Percentiles rank a stretch among this genome's conserved stretches.
Conservation (phyloP, 2,888 invertebrate genomes). For the Andrena flavipes region DNA sequence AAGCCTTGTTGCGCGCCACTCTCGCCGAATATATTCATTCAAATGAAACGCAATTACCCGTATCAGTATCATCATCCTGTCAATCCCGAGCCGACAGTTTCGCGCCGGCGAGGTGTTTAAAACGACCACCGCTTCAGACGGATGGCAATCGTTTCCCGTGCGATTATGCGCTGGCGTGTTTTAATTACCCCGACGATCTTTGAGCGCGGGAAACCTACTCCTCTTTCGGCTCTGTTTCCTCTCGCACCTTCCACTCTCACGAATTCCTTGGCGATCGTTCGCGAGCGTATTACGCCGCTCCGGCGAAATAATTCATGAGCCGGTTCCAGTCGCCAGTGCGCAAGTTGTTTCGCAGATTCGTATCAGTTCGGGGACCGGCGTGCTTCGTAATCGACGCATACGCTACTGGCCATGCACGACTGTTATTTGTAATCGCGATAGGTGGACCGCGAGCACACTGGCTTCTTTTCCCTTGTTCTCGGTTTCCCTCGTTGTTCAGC, state of each 20-base stretch:
- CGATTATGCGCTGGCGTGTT: conserved; percentile 17
- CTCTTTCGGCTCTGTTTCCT: neutral
- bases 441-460: neutral
- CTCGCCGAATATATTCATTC: conserved; percentile 25
- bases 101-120: neutral
- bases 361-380: conserved; percentile 9
- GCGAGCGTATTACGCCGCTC: neutral
- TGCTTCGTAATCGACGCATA: conserved; percentile 17
- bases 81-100: conserved; percentile 8
- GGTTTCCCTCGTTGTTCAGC: neutral
- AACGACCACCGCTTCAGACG: neutral
- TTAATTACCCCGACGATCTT: conserved; percentile 32
- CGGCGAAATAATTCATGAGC: conserved; percentile 34
- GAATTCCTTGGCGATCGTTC: conserved; percentile 15
- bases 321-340: neutral
- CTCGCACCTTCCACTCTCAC: neutral
- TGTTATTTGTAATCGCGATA: conserved; percentile 20
- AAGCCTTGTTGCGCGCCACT: neutral
- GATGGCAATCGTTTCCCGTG: conserved; percentile 4
- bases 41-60: conserved; percentile 34
- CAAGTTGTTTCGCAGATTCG: conserved; percentile 32
- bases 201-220: conserved; percentile 13
- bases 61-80: conserved; percentile 6
- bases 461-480: no score
- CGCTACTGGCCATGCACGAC: neutral